A percentile compares a stretch with the other conserved stretches of the same genome.
These are phyloP conservation scores for Phalacrocorax pelagicus DNA, from an alignment of 2,113 vertebrate species.

Conservation along the genomic window DNA sequence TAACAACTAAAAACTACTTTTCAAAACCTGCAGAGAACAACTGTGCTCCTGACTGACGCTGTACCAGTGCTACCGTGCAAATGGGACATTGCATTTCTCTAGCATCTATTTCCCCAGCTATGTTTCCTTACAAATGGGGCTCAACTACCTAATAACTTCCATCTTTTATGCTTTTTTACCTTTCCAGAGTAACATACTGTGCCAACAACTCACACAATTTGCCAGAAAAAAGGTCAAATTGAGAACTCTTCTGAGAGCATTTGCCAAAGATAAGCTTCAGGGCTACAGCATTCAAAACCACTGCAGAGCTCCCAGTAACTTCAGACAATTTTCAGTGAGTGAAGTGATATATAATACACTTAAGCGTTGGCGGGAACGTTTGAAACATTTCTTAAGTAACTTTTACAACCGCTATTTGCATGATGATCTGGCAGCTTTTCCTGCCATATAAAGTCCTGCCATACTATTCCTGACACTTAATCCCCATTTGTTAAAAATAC, in stretches of 20 bases:
- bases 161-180: background rate
- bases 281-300: background rate
- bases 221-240: background rate
- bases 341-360: background rate
- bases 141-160: background rate
- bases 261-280: background rate
- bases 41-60: background rate
- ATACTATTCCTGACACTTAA: background rate
- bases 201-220: background rate
- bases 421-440: background rate
- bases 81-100: background rate
- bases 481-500: background rate
- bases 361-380: background rate
- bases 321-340: background rate
- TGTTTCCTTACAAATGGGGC: background rate
- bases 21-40: background rate
- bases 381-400: background rate
- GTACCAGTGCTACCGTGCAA: background rate
- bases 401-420: background rate
- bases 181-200: background rate
- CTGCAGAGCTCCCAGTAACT: background rate
- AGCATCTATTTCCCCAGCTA: background rate
- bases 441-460: background rate
- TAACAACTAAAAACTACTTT: background rate
- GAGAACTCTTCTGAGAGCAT: background rate